These are phyloP conservation scores for Ondatra zibethicus DNA, from an alignment of 2,113 vertebrate species.

Conservation along the genomic window DNA sequence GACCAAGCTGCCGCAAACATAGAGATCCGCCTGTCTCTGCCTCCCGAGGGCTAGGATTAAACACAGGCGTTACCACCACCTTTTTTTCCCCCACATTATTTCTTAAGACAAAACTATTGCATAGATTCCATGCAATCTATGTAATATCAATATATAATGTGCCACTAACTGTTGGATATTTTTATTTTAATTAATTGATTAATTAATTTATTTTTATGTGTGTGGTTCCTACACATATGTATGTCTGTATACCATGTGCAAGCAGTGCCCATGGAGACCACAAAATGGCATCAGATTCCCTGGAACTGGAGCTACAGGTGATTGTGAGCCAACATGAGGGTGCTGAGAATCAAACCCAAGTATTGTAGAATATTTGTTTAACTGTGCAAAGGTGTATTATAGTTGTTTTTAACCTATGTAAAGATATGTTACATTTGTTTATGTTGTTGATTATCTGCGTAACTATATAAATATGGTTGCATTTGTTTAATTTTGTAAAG, in stretches of 20 bases:
- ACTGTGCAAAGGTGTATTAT: not conserved
- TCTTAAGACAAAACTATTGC: not conserved
- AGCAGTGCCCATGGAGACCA: not conserved
- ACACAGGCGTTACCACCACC: not conserved
- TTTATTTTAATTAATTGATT: not conserved
- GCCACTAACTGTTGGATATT: not conserved
- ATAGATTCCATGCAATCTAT: not conserved
- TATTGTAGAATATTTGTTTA: not conserved
- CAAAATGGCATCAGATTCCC: not conserved
- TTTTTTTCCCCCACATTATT: not conserved
- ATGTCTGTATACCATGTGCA: not conserved
- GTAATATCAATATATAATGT: not conserved
- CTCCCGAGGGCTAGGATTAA: not conserved
- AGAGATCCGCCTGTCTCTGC: not conserved
- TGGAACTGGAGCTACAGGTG: not conserved
- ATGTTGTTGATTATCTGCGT: not conserved
- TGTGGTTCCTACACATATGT: no score
- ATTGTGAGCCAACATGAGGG: not conserved
- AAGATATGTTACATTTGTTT: not conserved
- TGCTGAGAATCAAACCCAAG: not conserved
- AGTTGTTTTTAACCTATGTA: not conserved
- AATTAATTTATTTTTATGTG: not conserved
- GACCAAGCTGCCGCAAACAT: not conserved
- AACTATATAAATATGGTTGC: not conserved
- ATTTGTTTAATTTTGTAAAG: not conserved